Base-by-base conservation (phyloP, 1,140 invertebrate species). In the Bactericera cockerelli region DNA sequence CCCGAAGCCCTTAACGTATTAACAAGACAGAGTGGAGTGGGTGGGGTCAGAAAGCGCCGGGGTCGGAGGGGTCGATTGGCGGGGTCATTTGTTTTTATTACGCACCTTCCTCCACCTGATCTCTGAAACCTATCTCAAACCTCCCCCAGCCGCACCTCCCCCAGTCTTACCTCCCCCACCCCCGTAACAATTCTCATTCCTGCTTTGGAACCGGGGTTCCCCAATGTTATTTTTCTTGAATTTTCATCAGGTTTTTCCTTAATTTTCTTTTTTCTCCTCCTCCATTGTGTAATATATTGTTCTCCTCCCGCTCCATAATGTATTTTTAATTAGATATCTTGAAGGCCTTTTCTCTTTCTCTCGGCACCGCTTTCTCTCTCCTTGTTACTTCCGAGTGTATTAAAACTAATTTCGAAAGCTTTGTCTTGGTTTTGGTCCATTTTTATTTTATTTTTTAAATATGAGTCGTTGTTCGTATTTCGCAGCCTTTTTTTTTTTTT, bases 31-130 rank as follows among this genome's bases (percentile, higher is more conserved):
- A 31, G 28, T 31, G 28, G 28, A 31, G 28, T 4, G 13, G 28
- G 13, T 4, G 13, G 28, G 28, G 28, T 31, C 28, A 31, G 28
- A 31, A 31, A 13, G 28, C 13, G 28, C 4, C 19, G 42, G 4
- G 3, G n/a, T 49, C 19, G n/a, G 19, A 8, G 22, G 42, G 42
- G 42, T 49, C 3, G 42, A 8, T 49, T 49, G 42, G 42, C 6
- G 22, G 42, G 22, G 42, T 49, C 42, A 49, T 49, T 49, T 49
- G 42, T 49, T 49, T 49, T 49, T 49, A 49, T 49, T 49, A 49
- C 19, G 42, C 19, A 19, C 42, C n/a, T 49, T 49, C 28, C 28
- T 31, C 13, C 28, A 31, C 28, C 28, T 31, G 28, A 31, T 6
- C 28, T n/a, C n/a, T n/a, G n/a, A n/a, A n/a, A n/a, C n/a, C n/a